These are phyloP conservation scores for Cossypha caffra DNA, from an alignment of 2,797 vertebrate species.

Conservation along the genomic window DNA sequence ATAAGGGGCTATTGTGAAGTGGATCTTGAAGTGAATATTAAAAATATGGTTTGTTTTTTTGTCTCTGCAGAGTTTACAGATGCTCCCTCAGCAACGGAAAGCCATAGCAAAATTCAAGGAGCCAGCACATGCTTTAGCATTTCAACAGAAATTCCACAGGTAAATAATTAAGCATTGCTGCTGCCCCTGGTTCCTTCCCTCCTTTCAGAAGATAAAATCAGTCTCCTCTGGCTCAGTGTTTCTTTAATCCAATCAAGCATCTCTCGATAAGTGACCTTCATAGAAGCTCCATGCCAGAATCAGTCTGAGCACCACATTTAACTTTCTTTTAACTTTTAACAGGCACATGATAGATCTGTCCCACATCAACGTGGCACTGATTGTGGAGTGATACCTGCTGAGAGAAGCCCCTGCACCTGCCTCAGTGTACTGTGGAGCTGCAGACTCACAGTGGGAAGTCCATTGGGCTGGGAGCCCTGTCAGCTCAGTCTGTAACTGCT, in stretches of 20 bases:
- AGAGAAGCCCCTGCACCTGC: background rate
- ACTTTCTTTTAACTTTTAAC: slow-evolving; percentile 64
- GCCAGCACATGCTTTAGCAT: slow-evolving; percentile 89
- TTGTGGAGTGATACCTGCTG: slow-evolving; percentile 85
- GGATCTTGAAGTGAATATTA: background rate
- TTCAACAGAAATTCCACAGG: slow-evolving; percentile 98
- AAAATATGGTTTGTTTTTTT: background rate
- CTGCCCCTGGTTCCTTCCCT: background rate
- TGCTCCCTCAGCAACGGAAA: slow-evolving; percentile 96
- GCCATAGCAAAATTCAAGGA: slow-evolving; percentile 92
- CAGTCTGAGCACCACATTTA: background rate
- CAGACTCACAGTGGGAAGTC: background rate
- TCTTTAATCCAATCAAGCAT: background rate
- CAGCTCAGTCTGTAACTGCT: slow-evolving; percentile 16
- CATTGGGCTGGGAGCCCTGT: background rate
- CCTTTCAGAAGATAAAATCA: background rate
- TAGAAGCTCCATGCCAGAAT: background rate
- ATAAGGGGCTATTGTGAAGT: background rate
- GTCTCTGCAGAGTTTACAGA: slow-evolving; percentile 88
- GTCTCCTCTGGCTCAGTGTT: background rate
- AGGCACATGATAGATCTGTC: slow-evolving; percentile 99
- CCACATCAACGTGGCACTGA: slow-evolving; percentile 96
- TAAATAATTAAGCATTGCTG: slow-evolving; percentile 68
- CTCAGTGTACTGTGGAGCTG: slow-evolving; percentile 17
- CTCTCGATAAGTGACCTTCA: background rate